phyloP scores from a whole-genome alignment of 2,888 invertebrate genomes.

The Lutraria lutraria region DNA sequence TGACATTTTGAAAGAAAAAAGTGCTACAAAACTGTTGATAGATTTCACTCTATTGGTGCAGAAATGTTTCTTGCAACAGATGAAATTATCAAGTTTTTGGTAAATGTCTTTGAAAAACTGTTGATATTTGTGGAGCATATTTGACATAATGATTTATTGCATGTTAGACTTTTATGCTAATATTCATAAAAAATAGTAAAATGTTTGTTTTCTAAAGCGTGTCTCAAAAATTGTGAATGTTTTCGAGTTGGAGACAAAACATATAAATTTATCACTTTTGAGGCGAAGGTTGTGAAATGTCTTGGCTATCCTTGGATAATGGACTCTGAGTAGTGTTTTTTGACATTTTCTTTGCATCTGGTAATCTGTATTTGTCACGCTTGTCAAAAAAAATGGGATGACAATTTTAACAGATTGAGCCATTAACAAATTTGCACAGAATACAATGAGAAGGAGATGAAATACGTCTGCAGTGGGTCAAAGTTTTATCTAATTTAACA shows the following conservation, averaged over 20 bases:
- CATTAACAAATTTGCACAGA: conserved; percentile 14
- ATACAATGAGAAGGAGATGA: neutral
- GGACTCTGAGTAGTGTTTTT: neutral
- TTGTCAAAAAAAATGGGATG: neutral
- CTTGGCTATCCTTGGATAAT: neutral
- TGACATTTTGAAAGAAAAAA: neutral
- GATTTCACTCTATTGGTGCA: conserved; percentile 14
- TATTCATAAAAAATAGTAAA: neutral
- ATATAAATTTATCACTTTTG: conserved; percentile 3
- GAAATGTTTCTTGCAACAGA: neutral
- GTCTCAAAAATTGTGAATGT: neutral
- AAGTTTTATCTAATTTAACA: conserved; percentile 18
- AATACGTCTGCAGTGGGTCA: neutral
- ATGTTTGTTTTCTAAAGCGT: neutral
- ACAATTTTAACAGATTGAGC: conserved; percentile 19
- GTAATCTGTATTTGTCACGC: conserved; percentile 23
- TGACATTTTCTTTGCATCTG: conserved; percentile 8
- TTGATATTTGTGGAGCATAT: conserved; percentile 1
- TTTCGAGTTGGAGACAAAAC: neutral
- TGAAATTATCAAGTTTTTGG: conserved; percentile 12
- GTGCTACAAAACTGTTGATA: neutral
- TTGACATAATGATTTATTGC: conserved; percentile 36
- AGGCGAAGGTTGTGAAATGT: conserved; percentile 5
- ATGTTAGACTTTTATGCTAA: conserved; percentile 30
- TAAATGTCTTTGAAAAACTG: neutral